Evolutionary conservation across 2,888 invertebrate genomes (phyloP), one percentile per base, ranked within the genome.

Genomic region (Acleris holmiana): DNA sequence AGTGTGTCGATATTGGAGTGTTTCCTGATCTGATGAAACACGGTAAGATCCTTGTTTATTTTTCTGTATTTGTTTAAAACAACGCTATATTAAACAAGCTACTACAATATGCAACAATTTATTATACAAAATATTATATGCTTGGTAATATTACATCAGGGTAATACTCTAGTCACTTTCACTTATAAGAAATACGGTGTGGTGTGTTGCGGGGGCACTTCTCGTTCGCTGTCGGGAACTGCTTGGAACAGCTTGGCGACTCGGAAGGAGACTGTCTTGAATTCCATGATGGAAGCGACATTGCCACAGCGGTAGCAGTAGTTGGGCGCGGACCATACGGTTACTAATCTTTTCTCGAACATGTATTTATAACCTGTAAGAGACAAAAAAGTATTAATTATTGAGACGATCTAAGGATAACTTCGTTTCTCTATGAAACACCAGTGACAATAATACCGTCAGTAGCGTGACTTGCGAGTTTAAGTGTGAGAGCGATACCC

Each of bases 301-400:
- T 99, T 99, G 53, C 99, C 99, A 84, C 99, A 99, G 25, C 99
- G 96, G 86, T 99, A 99, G 90, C 99, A 99, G 89, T 99, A 99
- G 92, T 99, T 99, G 4, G 99, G 99, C 5, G 99, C 99, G 17
- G 99, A 99, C 98, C 99, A 99, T 2, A 99, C 98, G 0, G 99
- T 99, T 41, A 99, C 99, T 75, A 99, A 92, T 84, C 97, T 97
- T 76, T 98, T 97, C 80, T 99, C 96, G 88, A 99, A 99, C 98
- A 99, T 98, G 86, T 98, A 99, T 93, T 98, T 99, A 90, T 96
- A 98, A 69, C 98, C 98, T 97, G 91, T 21, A 93, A n/a, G 44
- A 17, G 17, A 19, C 7, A 19, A 51, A 17, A 29, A 49, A 4
- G 8, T 10, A 47, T 4, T 13, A 35, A 13, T 3, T 13, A 35